Evolutionary conservation across 2,113 vertebrate genomes (phyloP).

Genomic region (Cryptotis parvus): DNA sequence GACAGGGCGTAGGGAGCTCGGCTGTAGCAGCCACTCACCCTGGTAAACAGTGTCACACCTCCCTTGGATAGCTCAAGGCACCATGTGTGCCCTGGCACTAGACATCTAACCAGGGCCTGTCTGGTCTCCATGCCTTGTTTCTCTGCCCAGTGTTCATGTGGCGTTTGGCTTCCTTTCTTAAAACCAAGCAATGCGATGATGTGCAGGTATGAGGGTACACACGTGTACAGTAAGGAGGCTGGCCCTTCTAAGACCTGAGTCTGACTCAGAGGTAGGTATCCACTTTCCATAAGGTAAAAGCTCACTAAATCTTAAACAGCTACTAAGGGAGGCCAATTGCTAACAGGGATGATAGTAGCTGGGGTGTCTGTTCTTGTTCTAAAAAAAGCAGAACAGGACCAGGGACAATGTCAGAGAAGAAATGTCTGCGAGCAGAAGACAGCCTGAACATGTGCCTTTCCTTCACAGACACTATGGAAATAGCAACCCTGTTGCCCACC

Average conservation of each 20-base stretch:
- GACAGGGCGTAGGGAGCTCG: constrained; percentile 84
- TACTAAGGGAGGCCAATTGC: background rate
- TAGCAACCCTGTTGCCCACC: background rate
- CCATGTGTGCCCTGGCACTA: constrained; percentile 77
- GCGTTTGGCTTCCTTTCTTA: constrained; percentile 73
- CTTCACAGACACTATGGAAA: background rate
- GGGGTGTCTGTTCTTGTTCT: background rate
- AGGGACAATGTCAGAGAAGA: background rate
- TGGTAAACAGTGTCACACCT: constrained; percentile 89
- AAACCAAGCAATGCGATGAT: background rate
- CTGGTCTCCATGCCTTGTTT: constrained; percentile 81
- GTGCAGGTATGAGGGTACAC: constrained; percentile 39
- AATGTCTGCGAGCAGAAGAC: background rate
- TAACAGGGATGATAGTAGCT: background rate
- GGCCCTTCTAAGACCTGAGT: background rate
- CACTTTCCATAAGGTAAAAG: constrained; percentile 30
- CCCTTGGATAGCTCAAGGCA: constrained; percentile 77
- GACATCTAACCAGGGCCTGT: constrained; percentile 66
- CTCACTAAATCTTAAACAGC: constrained; percentile 36
- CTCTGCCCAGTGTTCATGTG: constrained; percentile 79
- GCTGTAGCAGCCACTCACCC: constrained; percentile 81
- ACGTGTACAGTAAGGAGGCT: constrained; percentile 24
- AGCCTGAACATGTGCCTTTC: background rate
- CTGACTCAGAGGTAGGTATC: constrained; percentile 8
- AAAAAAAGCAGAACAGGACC: background rate